phyloP scores from a whole-genome alignment of 1,140 invertebrate genomes.

The Mizuhopecten yessoensis region DNA sequence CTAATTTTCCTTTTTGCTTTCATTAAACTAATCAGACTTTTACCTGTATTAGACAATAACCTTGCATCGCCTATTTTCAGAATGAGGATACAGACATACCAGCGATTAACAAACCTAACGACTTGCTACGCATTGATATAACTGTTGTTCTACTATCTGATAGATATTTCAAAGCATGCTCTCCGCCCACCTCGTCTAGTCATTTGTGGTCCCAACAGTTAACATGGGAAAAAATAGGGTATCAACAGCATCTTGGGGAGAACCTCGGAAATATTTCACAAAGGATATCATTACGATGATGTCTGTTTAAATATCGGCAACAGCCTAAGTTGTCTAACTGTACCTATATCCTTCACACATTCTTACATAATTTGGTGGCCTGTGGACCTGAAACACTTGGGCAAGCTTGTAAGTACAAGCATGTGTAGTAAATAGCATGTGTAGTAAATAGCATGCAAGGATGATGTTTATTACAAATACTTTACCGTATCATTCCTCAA shows the following conservation, averaged over 20 bases:
- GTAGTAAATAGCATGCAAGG: too few relatives aligned
- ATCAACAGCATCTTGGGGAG: not conserved
- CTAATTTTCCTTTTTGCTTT: not conserved
- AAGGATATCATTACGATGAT: not conserved
- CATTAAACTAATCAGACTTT: not conserved
- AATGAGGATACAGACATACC: not conserved
- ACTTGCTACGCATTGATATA: not conserved
- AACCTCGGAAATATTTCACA: not conserved
- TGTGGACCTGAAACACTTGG: not conserved
- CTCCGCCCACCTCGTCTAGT: conserved; percentile 21
- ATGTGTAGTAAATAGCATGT: not conserved
- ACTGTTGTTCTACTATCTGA: not conserved
- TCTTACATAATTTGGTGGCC: not conserved
- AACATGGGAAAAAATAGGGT: not conserved
- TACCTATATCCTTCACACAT: not conserved
- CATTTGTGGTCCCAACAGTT: not conserved
- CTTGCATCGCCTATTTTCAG: not conserved
- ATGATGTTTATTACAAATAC: not conserved
- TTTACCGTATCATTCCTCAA: not conserved
- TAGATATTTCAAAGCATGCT: conserved; percentile 16
- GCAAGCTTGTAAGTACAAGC: not conserved
- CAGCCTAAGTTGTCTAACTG: not conserved
- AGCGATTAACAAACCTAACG: not conserved
- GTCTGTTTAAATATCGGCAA: not conserved
- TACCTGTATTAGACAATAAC: not conserved